Conservation (phyloP, 2,888 invertebrate genomes). For the Calliopum simillimum region DNA sequence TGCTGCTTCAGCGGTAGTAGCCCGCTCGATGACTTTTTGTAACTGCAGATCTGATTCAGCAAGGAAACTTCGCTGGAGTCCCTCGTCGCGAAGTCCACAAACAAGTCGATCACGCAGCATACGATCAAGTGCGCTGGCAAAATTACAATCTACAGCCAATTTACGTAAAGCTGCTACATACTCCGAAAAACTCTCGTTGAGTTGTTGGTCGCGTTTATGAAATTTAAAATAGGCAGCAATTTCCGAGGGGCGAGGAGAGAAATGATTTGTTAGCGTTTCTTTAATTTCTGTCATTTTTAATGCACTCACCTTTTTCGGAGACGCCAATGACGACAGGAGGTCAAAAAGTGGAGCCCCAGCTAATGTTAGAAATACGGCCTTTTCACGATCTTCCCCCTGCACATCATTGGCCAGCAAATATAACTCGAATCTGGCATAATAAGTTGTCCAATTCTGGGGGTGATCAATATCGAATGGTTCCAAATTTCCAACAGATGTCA, state of each 20-base stretch:
- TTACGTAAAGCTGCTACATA: slow-evolving; percentile 40
- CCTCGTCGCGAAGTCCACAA: slow-evolving; percentile 42
- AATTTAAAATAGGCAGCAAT: slow-evolving; percentile 41
- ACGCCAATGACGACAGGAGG: slow-evolving; percentile 44
- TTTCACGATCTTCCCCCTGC: slow-evolving; percentile 34
- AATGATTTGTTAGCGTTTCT: slow-evolving; percentile 36
- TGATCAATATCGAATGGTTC: slow-evolving; percentile 37
- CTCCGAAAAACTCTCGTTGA: slow-evolving; percentile 34
- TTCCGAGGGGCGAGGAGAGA: slow-evolving; percentile 41
- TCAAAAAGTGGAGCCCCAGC: slow-evolving; percentile 42
- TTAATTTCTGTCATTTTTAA: no score
- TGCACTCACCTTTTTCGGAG: slow-evolving; percentile 40
- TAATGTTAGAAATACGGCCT: no score
- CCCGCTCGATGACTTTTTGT: slow-evolving; percentile 38
- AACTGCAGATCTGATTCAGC: slow-evolving; percentile 35
- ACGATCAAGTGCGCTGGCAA: slow-evolving; percentile 35
- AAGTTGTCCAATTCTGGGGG: slow-evolving; percentile 38
- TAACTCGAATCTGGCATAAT: slow-evolving; percentile 33
- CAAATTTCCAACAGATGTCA: no score
- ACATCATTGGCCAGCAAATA: slow-evolving; percentile 37
- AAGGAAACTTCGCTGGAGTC: slow-evolving; percentile 35
- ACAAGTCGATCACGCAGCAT: slow-evolving; percentile 43
- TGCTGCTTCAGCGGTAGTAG: slow-evolving; percentile 32
- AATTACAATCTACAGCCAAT: slow-evolving; percentile 40
- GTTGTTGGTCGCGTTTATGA: slow-evolving; percentile 41